Conservation (phyloP, 2,797 vertebrate genomes). For the Gobio occitaniae region DNA sequence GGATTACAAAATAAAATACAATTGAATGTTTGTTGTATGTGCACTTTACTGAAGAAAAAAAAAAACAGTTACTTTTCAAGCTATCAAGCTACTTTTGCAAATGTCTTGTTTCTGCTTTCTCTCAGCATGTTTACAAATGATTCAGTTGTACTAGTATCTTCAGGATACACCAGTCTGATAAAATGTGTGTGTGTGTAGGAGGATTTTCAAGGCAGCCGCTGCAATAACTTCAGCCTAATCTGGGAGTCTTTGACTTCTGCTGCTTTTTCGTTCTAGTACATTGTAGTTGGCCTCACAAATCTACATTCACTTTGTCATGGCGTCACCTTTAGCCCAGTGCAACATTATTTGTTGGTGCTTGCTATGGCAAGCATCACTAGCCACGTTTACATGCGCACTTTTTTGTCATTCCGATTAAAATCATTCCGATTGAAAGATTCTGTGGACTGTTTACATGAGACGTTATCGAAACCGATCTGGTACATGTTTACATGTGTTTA, state of each 20-base stretch:
- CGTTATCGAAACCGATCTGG: no score
- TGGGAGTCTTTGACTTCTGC: constrained; percentile 45
- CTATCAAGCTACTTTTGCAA: not conserved
- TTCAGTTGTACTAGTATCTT: constrained; percentile 33
- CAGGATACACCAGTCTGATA: constrained; percentile 37
- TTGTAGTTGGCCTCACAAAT: constrained; percentile 36
- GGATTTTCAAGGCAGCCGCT: constrained; percentile 31
- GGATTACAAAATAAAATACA: not conserved
- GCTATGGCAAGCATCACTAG: not conserved
- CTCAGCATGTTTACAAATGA: constrained; percentile 28
- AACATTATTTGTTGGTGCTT: not conserved
- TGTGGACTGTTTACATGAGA: no score
- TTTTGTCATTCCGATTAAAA: no score
- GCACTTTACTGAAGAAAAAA: not conserved
- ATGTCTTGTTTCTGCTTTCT: constrained; percentile 21
- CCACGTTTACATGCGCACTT: no score
- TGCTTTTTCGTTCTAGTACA: constrained; percentile 45
- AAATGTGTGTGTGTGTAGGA: constrained; percentile 16
- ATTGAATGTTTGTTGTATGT: not conserved
- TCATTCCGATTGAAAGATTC: no score
- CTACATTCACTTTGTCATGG: constrained; percentile 34
- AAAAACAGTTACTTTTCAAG: not conserved
- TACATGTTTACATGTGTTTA: no score
- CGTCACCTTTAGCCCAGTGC: not conserved
- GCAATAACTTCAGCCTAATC: constrained; percentile 56